phyloP scores from a whole-genome alignment of 2,888 invertebrate genomes.

The Aphidoletes aphidimyza region DNA sequence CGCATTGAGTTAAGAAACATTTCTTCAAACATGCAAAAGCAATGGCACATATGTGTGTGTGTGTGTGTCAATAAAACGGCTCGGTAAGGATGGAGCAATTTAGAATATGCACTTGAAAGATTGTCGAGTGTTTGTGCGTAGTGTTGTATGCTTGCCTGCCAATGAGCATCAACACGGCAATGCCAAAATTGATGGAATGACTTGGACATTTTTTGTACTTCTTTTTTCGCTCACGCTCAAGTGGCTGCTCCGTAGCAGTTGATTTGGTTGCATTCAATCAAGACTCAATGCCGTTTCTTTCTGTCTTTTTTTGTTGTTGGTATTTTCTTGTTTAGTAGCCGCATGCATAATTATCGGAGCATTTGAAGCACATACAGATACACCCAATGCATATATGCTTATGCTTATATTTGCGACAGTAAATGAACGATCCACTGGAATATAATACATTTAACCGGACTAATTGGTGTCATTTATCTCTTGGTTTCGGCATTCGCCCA shows the following conservation, averaged over 20 bases:
- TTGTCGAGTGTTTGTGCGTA: neutral
- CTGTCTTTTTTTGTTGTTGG: too few species aligned
- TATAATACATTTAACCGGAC: slow-evolving; percentile 11
- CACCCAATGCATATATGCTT: neutral
- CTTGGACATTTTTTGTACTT: neutral
- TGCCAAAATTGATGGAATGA: slow-evolving; percentile 28
- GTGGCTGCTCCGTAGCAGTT: neutral
- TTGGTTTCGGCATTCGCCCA: slow-evolving; percentile 35
- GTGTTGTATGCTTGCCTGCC: neutral
- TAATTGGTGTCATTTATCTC: slow-evolving; percentile 51
- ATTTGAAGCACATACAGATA: slow-evolving; percentile 15
- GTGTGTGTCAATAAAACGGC: slow-evolving; percentile 15
- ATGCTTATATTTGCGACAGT: neutral
- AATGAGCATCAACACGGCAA: neutral
- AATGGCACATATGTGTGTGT: slow-evolving; percentile 25
- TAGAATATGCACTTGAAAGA: slow-evolving; percentile 22
- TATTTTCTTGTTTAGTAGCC: too few species aligned
- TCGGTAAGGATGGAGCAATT: neutral
- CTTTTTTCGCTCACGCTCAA: neutral
- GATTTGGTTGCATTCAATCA: neutral
- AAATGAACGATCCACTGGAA: neutral
- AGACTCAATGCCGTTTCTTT: neutral
- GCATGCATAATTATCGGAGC: slow-evolving; percentile 32
- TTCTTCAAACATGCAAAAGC: neutral
- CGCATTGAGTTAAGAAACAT: slow-evolving; percentile 30